Conservation (phyloP, 2,113 vertebrate species). For the Galemys pyrenaicus region DNA sequence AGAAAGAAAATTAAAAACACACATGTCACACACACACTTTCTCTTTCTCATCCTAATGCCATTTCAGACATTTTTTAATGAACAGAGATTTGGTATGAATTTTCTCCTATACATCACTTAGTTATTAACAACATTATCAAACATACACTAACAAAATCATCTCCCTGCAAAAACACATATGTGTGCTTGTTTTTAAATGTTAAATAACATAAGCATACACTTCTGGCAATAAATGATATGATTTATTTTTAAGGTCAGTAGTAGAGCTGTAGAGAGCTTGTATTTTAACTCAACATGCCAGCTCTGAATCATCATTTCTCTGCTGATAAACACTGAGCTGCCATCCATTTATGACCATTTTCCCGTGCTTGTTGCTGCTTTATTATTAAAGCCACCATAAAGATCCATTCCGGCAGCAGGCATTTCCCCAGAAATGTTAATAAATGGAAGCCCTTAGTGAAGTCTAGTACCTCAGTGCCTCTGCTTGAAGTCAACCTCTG, state of each 20-base stretch:
- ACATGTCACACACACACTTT: background rate
- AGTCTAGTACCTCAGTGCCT: constrained; percentile 60
- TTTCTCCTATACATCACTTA: constrained; percentile 73
- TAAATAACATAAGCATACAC: constrained; percentile 77
- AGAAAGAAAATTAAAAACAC: constrained; percentile 62
- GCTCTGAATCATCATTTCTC: constrained; percentile 83
- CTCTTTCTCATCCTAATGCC: constrained; percentile 36
- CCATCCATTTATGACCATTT: constrained; percentile 81
- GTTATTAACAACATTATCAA: constrained; percentile 77
- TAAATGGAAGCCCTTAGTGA: constrained; percentile 69
- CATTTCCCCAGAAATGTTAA: constrained; percentile 72
- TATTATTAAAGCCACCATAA: constrained; percentile 77
- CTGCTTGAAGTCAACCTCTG: constrained; percentile 57
- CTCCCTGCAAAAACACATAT: constrained; percentile 69
- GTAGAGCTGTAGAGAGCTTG: constrained; percentile 79
- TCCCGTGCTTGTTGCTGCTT: constrained; percentile 76
- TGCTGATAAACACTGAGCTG: constrained; percentile 80
- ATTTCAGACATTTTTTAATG: constrained; percentile 77
- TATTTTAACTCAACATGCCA: constrained; percentile 82
- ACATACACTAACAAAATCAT: constrained; percentile 72
- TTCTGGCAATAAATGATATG: constrained; percentile 82
- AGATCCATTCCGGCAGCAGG: constrained; percentile 55
- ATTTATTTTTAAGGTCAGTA: constrained; percentile 86
- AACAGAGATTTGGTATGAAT: constrained; percentile 73
- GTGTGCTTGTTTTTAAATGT: constrained; percentile 74